Base-by-base conservation (phyloP, 2,888 invertebrate species). In the Noctua comes region DNA sequence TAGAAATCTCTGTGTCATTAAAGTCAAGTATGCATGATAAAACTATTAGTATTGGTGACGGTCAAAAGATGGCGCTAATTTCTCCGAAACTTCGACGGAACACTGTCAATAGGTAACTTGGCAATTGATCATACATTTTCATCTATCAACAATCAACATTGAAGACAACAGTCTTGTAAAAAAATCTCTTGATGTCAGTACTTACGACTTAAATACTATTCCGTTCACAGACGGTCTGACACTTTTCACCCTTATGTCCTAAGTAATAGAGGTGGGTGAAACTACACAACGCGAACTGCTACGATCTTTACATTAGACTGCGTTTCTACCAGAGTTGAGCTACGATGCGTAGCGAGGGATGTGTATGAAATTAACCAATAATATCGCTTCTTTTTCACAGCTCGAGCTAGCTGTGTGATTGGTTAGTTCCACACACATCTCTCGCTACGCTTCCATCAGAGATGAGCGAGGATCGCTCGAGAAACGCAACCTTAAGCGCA, bases 81-180 rank as follows among this genome's bases (percentile, higher is more conserved):
- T 36, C 59, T 57, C 24, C 64, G 31, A 71, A 59, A 18, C 27
- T 21, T 31, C 21, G 46, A 71, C 36, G 43, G 46, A 7, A 3
- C 51, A 24, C 27, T 69, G 73, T 84, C 73, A 76, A 76, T 73
- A 80, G 68, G 80, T 76, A 84, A 77, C 65, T 80, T 84, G 65
- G 74, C 48, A 69, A 69, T 66, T 27, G 71, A 72, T 80, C 73
- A 62, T 16, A 73, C 36, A 51, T 48, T 54, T 11, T 69, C 16
- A 48, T 73, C 65, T 16, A 57, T 57, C 57, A 57, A 57, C 54
- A 57, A 48, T 66, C 65, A 70, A 62, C 65, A 46, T 68, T 51
- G 46, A 66, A 21, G 54, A 43, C 27, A 62, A 75, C 40, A 31
- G 46, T 62, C 5, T 54, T 73, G 24, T 27, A 62, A 70, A 57